Conservation (phyloP, 2,888 invertebrate species). For the Brachycybe producta region DNA sequence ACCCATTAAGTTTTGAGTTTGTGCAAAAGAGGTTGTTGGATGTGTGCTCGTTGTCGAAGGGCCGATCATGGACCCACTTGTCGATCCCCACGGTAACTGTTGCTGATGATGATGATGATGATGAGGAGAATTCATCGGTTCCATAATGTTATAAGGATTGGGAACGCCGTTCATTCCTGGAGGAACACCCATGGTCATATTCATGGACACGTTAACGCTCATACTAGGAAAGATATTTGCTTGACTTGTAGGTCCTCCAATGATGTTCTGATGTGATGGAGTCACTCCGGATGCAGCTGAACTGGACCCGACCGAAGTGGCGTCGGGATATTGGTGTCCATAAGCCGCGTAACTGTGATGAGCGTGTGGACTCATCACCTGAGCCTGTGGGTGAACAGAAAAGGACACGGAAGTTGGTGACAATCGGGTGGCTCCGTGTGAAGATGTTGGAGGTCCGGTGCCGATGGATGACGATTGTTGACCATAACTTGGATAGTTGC, state of each 20-base stretch:
- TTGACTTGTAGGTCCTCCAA: not conserved
- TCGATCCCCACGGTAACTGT: slow-evolving; percentile 20
- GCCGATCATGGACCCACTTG: slow-evolving; percentile 21
- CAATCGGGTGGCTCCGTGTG: slow-evolving; percentile 17
- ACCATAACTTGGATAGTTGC: slow-evolving; percentile 24
- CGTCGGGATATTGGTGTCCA: not conserved
- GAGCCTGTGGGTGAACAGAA: slow-evolving; percentile 26
- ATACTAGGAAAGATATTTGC: slow-evolving; percentile 64
- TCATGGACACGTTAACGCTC: slow-evolving; percentile 95
- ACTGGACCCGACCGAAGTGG: not conserved
- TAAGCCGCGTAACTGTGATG: slow-evolving; percentile 9
- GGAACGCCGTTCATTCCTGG: slow-evolving; percentile 28
- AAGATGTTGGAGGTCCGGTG: slow-evolving; percentile 21
- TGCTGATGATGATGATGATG: slow-evolving; percentile 11
- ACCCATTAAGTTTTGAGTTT: slow-evolving; percentile 11
- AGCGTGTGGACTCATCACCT: slow-evolving; percentile 23
- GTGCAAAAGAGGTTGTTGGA: not conserved
- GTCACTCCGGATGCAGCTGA: not conserved
- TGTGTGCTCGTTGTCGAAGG: not conserved
- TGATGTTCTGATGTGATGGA: not conserved
- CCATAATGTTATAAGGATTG: slow-evolving; percentile 29
- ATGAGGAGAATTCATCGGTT: not conserved
- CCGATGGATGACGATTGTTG: slow-evolving; percentile 37
- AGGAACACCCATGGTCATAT: slow-evolving; percentile 79
- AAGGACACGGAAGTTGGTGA: slow-evolving; percentile 27